Base-by-base conservation (phyloP, 23 tunicate species). In the Phallusia fumigata region DNA sequence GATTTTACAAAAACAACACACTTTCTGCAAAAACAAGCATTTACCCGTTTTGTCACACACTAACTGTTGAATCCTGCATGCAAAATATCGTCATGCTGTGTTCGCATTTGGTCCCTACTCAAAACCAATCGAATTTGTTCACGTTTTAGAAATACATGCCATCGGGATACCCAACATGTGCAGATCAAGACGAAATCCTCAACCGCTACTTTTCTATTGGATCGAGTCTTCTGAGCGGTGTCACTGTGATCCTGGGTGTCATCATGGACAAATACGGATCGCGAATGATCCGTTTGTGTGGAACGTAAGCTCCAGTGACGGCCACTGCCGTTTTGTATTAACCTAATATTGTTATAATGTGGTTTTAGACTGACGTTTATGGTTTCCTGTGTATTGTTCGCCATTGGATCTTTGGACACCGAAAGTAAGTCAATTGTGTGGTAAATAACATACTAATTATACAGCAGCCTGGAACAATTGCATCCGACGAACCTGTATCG, bases 181-280 rank as follows among this genome's bases (percentile, higher is more conserved):
- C 85, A 0, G 87, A 69, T 32, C 98, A 94, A 72, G 95, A 94
- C 69, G 98, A 89, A 82, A 80, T 94, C 2, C 82, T 94, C 5
- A 94, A 94, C 73, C 82, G 99, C 11, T 96, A 88, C 65, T 96
- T 87, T 52, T 84, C 99, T 0, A 96, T 96, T 33, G 99, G 99
- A 10, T 90, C 99, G 0, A 79, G 88, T 31, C 75, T 91, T 35
- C 64, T 96, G 33, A 87, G 93, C 35, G 99, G 87, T 33, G 96
- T 91, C 21, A 96, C 99, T 3, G 80, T 96, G 0, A 64, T 96
- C 45, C 85, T 90, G 19, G 99, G 99, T 0, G 76, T 96, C 12
- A 91, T 96, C 50, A 96, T 96, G 99, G 99, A 96, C 83, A 91
- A 88, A 47, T 91, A 96, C 74, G 99, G 99, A 75, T 90, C 96